phyloP scores from a whole-genome alignment of 2,797 vertebrate genomes.

The Hypotaenidia okinawae region DNA sequence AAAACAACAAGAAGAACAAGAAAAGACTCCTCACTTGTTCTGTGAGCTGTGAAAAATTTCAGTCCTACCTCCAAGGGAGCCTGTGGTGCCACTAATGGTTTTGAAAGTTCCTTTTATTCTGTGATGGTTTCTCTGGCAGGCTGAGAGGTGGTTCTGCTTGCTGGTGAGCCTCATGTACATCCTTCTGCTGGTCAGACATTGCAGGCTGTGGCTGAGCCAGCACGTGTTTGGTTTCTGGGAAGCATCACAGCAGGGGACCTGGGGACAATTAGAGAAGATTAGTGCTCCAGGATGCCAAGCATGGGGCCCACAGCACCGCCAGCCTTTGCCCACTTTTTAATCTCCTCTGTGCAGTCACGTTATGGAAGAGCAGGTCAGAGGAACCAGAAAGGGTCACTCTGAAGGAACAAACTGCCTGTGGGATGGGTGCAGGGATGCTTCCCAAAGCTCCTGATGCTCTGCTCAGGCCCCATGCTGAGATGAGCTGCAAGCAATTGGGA shows the following conservation, averaged over 20 bases:
- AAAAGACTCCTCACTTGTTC: not conserved
- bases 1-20: not conserved
- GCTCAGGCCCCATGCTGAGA: not conserved
- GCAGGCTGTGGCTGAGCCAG: not conserved
- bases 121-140: not conserved
- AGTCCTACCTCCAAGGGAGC: slow-evolving; percentile 20
- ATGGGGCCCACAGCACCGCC: not conserved
- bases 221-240: not conserved
- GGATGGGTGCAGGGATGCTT: not conserved
- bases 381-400: not conserved
- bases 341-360: not conserved
- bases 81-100: not conserved
- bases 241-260: not conserved
- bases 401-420: not conserved
- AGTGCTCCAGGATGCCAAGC: not conserved
- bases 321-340: not conserved
- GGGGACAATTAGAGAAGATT: not conserved
- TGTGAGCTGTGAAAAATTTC: not conserved
- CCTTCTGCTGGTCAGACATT: not conserved
- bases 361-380: not conserved
- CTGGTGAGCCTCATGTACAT: not conserved
- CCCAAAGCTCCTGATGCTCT: not conserved
- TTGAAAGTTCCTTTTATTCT: not conserved
- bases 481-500: not conserved
- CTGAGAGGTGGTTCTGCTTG: not conserved